phyloP scores from a whole-genome alignment of 2,797 vertebrate genomes.

The Chaetodon trifasciatus region DNA sequence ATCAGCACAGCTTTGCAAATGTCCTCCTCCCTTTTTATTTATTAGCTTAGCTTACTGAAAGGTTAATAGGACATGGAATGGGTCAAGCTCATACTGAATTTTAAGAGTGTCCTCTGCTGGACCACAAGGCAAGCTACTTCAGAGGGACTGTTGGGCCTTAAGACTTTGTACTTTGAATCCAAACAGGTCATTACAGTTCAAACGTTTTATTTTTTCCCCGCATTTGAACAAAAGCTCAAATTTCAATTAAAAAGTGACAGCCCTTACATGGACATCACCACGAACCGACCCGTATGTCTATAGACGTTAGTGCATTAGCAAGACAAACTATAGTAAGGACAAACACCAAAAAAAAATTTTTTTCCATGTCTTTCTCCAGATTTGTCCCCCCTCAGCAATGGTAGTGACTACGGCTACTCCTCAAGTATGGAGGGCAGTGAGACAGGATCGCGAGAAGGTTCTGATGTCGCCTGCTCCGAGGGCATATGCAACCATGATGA shows the following conservation, averaged over 20 bases:
- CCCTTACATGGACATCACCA: background rate
- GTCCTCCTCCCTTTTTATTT: background rate
- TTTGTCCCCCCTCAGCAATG: slow-evolving; percentile 90
- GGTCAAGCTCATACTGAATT: background rate
- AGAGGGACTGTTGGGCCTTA: background rate
- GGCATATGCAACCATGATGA: slow-evolving; percentile 97
- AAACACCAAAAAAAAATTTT: background rate
- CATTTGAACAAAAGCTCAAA: background rate
- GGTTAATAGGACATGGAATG: background rate
- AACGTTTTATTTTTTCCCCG: background rate
- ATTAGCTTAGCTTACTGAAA: background rate
- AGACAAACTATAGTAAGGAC: background rate
- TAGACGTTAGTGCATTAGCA: background rate
- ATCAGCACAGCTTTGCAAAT: background rate
- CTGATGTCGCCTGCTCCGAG: slow-evolving; percentile 95
- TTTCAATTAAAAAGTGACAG: background rate
- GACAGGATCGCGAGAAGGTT: slow-evolving; percentile 93
- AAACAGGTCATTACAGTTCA: background rate
- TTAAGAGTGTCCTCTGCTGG: background rate
- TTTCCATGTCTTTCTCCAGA: slow-evolving; percentile 76
- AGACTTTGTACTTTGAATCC: background rate
- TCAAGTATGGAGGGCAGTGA: slow-evolving; percentile 98
- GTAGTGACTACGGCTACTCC: slow-evolving; percentile 96
- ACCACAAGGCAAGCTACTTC: background rate
- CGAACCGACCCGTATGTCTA: background rate